Percentiles rank a stretch among this genome's conserved stretches.
These are phyloP conservation scores for Poecile atricapillus DNA, from an alignment of 2,113 vertebrate species.

Conservation along the genomic window DNA sequence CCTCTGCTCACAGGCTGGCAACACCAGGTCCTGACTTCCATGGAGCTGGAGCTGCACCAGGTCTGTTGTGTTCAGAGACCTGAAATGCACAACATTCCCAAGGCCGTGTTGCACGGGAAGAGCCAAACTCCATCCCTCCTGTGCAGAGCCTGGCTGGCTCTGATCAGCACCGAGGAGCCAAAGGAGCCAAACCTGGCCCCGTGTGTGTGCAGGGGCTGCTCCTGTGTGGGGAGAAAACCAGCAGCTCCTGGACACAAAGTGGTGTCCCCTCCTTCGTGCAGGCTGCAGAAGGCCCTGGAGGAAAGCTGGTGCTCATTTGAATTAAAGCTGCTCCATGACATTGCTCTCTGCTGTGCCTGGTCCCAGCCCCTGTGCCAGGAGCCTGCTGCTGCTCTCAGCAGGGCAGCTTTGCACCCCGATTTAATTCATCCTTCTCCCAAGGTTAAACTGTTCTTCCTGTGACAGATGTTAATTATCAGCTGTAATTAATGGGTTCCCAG, in stretches of 20 bases:
- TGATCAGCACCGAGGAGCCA: not conserved
- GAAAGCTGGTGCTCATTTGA: not conserved
- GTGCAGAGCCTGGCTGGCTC: not conserved
- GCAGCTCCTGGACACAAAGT: not conserved
- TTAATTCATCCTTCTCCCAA: not conserved
- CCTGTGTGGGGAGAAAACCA: not conserved
- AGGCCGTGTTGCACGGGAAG: accelerated
- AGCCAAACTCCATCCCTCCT: not conserved
- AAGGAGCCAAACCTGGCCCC: not conserved
- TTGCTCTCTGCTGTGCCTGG: not conserved
- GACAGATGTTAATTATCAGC: not conserved
- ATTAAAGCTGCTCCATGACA: not conserved
- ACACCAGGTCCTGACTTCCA: accelerated
- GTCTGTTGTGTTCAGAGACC: accelerated
- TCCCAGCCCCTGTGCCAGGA: not conserved
- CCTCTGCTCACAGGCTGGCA: not conserved
- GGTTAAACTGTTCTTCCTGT: not conserved
- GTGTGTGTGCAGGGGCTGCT: not conserved
- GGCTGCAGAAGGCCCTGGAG: not conserved
- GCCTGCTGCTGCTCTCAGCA: not conserved
- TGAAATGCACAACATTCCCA: accelerated
- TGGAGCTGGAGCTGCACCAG: not conserved
- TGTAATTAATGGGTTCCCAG: not conserved
- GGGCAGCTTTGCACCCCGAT: not conserved
- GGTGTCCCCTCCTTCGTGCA: not conserved